Conservation (phyloP, 2,797 vertebrate genomes). For the Schizopygopsis malacanthus region DNA sequence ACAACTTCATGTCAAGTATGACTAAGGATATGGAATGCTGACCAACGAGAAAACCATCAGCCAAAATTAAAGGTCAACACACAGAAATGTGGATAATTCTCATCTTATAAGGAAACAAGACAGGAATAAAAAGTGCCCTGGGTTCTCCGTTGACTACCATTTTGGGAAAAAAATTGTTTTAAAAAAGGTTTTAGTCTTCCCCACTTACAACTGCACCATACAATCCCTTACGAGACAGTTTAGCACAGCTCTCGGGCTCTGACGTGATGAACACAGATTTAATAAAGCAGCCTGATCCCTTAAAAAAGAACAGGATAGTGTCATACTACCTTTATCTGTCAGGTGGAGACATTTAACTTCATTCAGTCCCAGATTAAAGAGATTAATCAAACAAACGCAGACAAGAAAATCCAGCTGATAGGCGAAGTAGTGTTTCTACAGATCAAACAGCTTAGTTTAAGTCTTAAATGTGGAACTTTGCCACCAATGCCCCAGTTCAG, state of each 20-base stretch:
- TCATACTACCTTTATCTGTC: neutral
- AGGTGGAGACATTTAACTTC: constrained; percentile 2
- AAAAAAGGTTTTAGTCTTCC: neutral
- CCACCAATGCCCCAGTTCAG: neutral
- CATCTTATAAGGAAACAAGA: neutral
- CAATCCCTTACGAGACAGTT: neutral
- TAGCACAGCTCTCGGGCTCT: neutral
- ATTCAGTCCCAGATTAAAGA: constrained; percentile 23
- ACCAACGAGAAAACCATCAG: neutral
- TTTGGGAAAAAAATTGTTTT: neutral
- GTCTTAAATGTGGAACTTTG: neutral
- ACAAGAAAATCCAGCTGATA: constrained; percentile 2
- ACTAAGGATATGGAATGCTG: neutral
- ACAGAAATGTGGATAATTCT: neutral
- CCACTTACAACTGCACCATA: neutral
- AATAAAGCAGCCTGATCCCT: constrained; percentile 24
- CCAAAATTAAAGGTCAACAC: neutral
- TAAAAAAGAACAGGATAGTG: constrained; percentile 21
- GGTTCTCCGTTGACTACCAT: neutral
- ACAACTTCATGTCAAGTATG: neutral
- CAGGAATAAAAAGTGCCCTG: neutral
- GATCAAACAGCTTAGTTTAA: neutral
- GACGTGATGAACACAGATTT: neutral
- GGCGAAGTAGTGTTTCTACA: neutral
- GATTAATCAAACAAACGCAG: constrained; percentile 7